Conservation (phyloP, 92 coral and sea anemone genomes). For the Plumapathes pennacea region DNA sequence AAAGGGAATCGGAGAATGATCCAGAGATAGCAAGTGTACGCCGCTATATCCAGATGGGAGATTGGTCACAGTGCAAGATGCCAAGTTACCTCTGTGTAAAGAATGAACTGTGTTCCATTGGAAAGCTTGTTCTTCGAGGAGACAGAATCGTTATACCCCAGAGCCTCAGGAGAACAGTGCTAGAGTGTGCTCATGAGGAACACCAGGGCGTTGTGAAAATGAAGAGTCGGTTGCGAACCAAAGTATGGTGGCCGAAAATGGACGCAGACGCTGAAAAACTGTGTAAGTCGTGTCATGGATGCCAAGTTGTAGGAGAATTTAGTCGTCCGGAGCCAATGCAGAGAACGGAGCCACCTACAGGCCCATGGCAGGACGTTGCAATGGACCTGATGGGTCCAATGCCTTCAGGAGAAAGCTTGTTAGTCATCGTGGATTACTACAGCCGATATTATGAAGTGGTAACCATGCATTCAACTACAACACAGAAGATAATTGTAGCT, state of each 20-base stretch:
- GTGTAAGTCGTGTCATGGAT: constrained; percentile 32
- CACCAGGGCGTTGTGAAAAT: constrained; percentile 52
- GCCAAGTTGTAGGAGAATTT: constrained; percentile 36
- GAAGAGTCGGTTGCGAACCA: constrained; percentile 20
- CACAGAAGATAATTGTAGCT: constrained; percentile 12
- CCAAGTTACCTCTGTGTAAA: constrained; percentile 18
- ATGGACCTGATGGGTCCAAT: constrained; percentile 22
- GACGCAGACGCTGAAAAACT: constrained; percentile 25
- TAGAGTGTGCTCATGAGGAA: constrained; percentile 38
- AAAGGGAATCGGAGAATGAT: constrained; percentile 54
- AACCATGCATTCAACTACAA: constrained; percentile 32
- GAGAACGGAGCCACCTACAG: constrained; percentile 33
- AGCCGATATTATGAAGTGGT: constrained; percentile 30
- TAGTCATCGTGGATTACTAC: constrained; percentile 40
- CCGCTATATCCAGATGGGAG: constrained; percentile 18
- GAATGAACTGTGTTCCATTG: constrained; percentile 42
- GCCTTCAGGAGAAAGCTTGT: constrained; percentile 24
- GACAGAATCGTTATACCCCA: constrained; percentile 26
- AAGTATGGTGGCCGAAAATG: constrained; percentile 53
- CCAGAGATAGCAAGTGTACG: constrained; percentile 18
- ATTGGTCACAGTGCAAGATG: constrained; percentile 51
- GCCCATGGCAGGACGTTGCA: constrained; percentile 18
- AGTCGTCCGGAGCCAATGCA: constrained; percentile 36
- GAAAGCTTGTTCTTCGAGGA: constrained; percentile 6
- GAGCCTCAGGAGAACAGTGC: constrained; percentile 16